Evolutionary conservation across 2,797 vertebrate species (phyloP), one percentile per base, ranked within the genome.

Genomic region (Onychomys torridus): DNA sequence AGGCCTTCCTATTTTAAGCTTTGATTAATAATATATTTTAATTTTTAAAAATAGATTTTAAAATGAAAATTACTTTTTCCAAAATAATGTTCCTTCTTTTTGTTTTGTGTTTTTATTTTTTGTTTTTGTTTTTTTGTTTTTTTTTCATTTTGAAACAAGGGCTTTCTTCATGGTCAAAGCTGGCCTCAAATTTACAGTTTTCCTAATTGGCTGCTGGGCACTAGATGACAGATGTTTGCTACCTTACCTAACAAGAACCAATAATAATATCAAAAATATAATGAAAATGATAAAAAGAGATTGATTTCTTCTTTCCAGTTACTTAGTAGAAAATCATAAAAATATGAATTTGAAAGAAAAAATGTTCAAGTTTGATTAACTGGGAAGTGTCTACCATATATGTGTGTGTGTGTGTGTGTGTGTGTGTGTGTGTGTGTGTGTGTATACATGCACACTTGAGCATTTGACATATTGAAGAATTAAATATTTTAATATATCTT

Each of bases 401-500:
- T 65, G 4, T 65, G 43, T 67, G 17, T 75, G 76, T 43, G 55
- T 79, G 21, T 81, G 21, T 82, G 21, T 82, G 23, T 61, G 55
- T 82, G 32, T 52, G 0, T 43, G 63, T 65, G 32, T 81, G 34
- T 81, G 21, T 82, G 23, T 59, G 55, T 82, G 32, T 49, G 0
- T 40, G 61, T 65, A 9, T n/a, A n/a, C n/a, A 29, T 63, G 13
- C 14, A 67, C 6, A 49, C 21, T 49, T 67, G 71, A 59, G 71
- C 63, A 2, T 49, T 82, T 84, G 91, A 91, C 89, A 90, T 59
- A 49, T 57, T 93, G 49, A 46, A 40, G 63, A 40, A 55, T 97
- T 95, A 98, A 59, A 77, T 91, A 29, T 6, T 94, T 95, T 92
- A 52, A 23, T 94, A 97, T 98, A 91, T 91, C 96, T 98, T 94